Percentiles rank a stretch among this genome's conserved stretches.
These are phyloP conservation scores for Vulpes ferrilata DNA, from an alignment of 2,113 vertebrate genomes.

Conservation along the genomic window DNA sequence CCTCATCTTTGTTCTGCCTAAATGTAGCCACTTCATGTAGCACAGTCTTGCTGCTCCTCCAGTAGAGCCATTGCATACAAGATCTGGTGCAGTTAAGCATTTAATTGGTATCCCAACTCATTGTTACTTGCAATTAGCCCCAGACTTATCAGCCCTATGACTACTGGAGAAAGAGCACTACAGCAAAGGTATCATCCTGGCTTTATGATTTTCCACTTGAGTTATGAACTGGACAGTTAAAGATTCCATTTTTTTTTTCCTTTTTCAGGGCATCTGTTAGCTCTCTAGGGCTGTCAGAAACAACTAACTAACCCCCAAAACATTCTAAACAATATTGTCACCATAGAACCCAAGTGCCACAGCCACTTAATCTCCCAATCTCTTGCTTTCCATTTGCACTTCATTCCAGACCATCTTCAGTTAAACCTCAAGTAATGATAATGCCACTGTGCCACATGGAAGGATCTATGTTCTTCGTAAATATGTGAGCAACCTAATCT, in stretches of 20 bases:
- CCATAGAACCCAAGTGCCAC: slow-evolving; percentile 19
- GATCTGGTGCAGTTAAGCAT: neutral
- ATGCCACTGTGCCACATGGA: neutral
- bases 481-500: neutral
- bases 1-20: neutral
- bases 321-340: neutral
- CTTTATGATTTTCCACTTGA: slow-evolving; percentile 51
- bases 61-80: neutral
- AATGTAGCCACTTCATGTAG: neutral
- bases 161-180: neutral
- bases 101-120: neutral
- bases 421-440: neutral
- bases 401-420: neutral
- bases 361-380: neutral
- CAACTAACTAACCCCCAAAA: neutral
- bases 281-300: neutral
- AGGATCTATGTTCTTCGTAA: neutral
- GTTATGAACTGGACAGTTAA: neutral
- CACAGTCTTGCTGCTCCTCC: neutral
- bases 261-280: neutral
- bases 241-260: neutral
- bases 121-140: neutral
- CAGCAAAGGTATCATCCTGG: neutral
- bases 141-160: neutral
- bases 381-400: slow-evolving; percentile 18